Conservation (phyloP, 2,888 invertebrate species). For the Leptothorax acervorum region DNA sequence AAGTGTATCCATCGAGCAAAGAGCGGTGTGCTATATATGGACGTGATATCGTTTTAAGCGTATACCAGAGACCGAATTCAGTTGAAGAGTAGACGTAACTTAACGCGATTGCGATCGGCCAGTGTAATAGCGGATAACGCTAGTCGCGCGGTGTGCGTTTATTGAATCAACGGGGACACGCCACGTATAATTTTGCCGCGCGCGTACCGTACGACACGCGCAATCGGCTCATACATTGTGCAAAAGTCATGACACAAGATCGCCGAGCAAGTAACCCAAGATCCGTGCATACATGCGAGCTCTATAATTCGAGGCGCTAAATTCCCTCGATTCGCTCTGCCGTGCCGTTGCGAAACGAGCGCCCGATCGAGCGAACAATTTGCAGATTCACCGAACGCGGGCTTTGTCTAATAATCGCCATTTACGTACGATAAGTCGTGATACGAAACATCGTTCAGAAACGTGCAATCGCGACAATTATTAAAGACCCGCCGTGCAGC, state of each 20-base stretch:
- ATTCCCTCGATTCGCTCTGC: not conserved
- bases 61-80: not conserved
- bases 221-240: constrained; percentile 37
- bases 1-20: not conserved
- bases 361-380: not conserved
- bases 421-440: not conserved
- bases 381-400: not conserved
- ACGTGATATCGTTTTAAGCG: not conserved
- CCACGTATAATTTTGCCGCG: constrained; percentile 48
- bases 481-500: constrained; percentile 6
- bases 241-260: constrained; percentile 50
- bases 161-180: constrained; percentile 65
- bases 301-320: constrained; percentile 37
- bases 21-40: not conserved
- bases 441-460: not conserved
- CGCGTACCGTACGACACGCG: constrained; percentile 45
- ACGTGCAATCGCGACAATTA: constrained; percentile 26
- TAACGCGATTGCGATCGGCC: constrained; percentile 57
- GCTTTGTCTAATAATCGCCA: constrained; percentile 52
- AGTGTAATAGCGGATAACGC: constrained; percentile 60
- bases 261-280: constrained; percentile 27
- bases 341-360: constrained; percentile 14
- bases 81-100: not conserved
- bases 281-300: not conserved
- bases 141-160: constrained; percentile 55